These are phyloP conservation scores for Drosophila virilis DNA, from an alignment of 1,140 invertebrate species.

Conservation along the genomic window DNA sequence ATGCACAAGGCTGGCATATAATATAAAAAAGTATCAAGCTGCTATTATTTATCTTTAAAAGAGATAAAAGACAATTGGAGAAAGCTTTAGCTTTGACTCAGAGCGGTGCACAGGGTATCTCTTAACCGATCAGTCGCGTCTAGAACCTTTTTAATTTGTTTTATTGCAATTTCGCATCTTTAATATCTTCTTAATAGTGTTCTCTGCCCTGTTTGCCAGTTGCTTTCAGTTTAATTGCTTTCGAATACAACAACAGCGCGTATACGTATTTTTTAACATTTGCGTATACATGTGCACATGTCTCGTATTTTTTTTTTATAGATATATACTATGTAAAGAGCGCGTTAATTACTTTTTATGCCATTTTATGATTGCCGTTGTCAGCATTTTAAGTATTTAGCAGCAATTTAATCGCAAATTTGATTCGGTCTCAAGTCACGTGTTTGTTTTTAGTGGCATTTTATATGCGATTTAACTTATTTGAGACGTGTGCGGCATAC, in stretches of 20 bases:
- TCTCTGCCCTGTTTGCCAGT: conserved; percentile 19
- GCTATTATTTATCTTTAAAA: neutral
- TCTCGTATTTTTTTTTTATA: conserved; percentile 4
- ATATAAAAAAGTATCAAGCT: too few relatives aligned
- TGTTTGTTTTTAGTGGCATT: conserved; percentile 56
- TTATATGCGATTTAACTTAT: conserved; percentile 46
- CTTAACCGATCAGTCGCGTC: neutral
- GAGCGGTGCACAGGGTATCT: neutral
- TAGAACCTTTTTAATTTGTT: neutral
- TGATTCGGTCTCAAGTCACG: conserved; percentile 55
- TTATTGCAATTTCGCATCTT: conserved; percentile 12
- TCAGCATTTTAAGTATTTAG: conserved; percentile 35
- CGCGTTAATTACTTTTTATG: conserved; percentile 61
- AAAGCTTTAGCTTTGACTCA: too few relatives aligned
- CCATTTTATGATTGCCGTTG: conserved; percentile 46
- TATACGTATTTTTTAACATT: neutral
- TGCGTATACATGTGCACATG: conserved; percentile 10
- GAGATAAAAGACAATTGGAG: neutral
- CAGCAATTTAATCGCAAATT: conserved; percentile 40
- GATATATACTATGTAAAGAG: conserved; percentile 6
- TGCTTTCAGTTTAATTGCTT: conserved; percentile 37
- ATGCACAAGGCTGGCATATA: neutral
- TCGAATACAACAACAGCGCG: conserved; percentile 27
- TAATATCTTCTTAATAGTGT: conserved; percentile 11
- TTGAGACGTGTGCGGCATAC: conserved; percentile 53